Percentiles rank a stretch among this genome's conserved stretches.
phyloP scores from a whole-genome alignment of 2,113 vertebrate genomes.

The Chaenocephalus aceratus region DNA sequence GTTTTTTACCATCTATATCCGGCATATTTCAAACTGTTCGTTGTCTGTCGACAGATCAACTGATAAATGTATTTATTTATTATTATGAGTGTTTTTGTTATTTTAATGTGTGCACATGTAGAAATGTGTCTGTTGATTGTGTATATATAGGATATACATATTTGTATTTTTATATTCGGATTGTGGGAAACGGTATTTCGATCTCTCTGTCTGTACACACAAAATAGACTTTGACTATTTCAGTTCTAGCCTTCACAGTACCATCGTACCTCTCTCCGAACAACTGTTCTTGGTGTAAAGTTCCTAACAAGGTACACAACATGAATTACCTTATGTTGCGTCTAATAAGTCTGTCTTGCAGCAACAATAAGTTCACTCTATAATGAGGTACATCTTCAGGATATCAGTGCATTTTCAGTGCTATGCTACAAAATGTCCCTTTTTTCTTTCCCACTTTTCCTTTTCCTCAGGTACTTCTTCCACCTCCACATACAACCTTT shows the following conservation, averaged over 20 bases:
- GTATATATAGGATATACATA: no score
- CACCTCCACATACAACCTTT: conserved; percentile 5
- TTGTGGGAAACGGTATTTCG: no score
- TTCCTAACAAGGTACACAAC: background rate
- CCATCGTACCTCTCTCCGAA: background rate
- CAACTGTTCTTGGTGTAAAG: background rate
- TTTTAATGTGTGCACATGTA: no score
- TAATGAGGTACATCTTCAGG: conserved; percentile 7
- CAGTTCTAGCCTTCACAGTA: background rate
- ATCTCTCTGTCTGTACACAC: no score
- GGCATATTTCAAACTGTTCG: no score
- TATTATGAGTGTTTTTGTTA: no score
- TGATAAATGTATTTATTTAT: background rate
- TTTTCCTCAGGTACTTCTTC: background rate
- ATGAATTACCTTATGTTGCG: background rate
- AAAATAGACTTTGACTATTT: background rate
- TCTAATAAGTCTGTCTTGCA: background rate
- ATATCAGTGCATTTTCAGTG: background rate
- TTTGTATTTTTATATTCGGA: no score
- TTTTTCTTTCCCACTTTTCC: no score
- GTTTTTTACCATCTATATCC: no score
- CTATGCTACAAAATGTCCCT: no score
- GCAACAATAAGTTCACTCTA: background rate
- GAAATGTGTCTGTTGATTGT: no score
- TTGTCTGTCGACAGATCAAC: background rate